Evolutionary conservation across 2,797 vertebrate genomes (phyloP).

Genomic region (Alca torda): DNA sequence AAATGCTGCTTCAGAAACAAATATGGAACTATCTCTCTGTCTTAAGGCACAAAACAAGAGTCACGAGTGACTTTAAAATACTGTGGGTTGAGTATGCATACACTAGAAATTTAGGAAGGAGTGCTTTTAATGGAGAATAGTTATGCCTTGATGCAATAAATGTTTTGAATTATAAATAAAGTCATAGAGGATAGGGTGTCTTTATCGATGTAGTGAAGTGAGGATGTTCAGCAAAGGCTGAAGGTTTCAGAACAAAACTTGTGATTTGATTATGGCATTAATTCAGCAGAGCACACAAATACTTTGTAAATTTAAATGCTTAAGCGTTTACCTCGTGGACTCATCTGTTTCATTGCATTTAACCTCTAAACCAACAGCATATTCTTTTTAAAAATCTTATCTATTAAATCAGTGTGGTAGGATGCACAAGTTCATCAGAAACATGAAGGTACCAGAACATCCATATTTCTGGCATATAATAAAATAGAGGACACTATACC

Average conservation of each 20-base stretch:
- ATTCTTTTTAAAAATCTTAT: not conserved
- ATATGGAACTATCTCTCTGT: constrained; percentile 44
- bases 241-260: not conserved
- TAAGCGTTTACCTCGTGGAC: not conserved
- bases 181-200: not conserved
- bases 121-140: not conserved
- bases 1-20: constrained; percentile 63
- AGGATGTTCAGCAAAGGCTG: not conserved
- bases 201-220: constrained; percentile 29
- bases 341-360: not conserved
- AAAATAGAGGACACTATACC: not conserved
- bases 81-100: not conserved
- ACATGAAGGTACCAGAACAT: not conserved
- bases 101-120: not conserved
- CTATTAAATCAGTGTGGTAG: not conserved
- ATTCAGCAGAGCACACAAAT: not conserved
- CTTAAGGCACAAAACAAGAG: not conserved
- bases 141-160: not conserved
- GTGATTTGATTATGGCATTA: not conserved
- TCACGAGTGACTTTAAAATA: not conserved
- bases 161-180: constrained; percentile 26
- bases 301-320: not conserved
- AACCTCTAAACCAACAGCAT: not conserved
- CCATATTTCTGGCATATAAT: not conserved
- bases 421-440: not conserved